Conservation (phyloP, 2,888 invertebrate species). For the Hecatera dysodea region DNA sequence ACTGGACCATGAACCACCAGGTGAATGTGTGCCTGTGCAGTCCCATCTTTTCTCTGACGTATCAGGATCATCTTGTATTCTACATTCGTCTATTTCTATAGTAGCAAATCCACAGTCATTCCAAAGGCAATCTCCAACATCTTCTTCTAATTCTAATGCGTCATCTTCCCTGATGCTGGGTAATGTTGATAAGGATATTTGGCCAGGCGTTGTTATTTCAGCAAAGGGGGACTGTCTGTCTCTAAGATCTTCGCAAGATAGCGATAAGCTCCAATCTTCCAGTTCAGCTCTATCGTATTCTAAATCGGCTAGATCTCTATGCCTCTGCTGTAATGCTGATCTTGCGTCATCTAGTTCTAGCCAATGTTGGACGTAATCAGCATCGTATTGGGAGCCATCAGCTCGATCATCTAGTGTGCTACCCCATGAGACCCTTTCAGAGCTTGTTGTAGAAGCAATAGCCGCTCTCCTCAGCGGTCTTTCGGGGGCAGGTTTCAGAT, state of each 20-base stretch:
- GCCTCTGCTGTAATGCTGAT: conserved; percentile 92
- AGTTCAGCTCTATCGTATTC: conserved; percentile 94
- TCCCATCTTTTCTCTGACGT: conserved; percentile 92
- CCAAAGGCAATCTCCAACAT: conserved; percentile 94
- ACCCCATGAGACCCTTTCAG: conserved; percentile 91
- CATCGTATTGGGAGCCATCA: conserved; percentile 92
- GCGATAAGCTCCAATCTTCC: conserved; percentile 95
- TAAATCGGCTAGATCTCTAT: conserved; percentile 92
- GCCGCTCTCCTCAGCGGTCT: conserved; percentile 91
- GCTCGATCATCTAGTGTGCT: conserved; percentile 91
- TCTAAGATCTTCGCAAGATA: conserved; percentile 93
- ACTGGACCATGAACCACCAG: conserved; percentile 92
- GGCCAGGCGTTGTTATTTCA: conserved; percentile 91
- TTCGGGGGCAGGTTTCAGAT: conserved; percentile 90
- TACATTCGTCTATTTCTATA: conserved; percentile 92
- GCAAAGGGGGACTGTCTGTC: conserved; percentile 89
- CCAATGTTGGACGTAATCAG: conserved; percentile 95
- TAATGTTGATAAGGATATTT: conserved; percentile 92
- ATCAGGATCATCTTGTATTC: conserved; percentile 87
- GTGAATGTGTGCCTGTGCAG: conserved; percentile 90
- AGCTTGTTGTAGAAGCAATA: conserved; percentile 88
- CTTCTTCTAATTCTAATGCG: conserved; percentile 93
- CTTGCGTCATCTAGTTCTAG: conserved; percentile 93
- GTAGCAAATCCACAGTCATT: conserved; percentile 94
- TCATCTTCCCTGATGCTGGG: conserved; percentile 94